Base-by-base conservation (phyloP, 2,888 invertebrate species). In the Heteropelma amictum region DNA sequence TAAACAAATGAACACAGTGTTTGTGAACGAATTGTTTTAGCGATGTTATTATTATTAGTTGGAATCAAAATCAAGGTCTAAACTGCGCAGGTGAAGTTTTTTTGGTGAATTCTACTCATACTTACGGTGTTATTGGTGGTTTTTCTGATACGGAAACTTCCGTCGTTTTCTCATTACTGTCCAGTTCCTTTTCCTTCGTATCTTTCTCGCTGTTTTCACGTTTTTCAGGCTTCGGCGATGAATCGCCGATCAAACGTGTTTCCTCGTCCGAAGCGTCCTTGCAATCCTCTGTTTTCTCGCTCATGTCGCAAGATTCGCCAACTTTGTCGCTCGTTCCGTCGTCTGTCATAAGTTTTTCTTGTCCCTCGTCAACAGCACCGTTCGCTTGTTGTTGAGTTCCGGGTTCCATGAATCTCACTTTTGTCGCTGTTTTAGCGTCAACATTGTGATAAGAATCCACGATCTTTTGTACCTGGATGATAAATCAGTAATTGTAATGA, bases 401-500 rank as follows among this genome's bases (percentile, higher is more conserved):
- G 0, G 94, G 95, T 88, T 97, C 96, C 82, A 96, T 95, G 90
- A 97, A 97, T 77, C 96, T 93, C 67, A 97, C 96, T 90, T 96
- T 96, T 80, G 95, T 94, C 72, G 95, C 93, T 21, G 93, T 92
- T 90, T 96, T 95, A 78, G 92, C 92, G 80, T 92, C 92, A 76
- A 93, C 92, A 84, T 94, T 94, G 78, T 94, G 94, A 87, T 96
- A 96, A 86, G 96, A 95, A 90, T 98, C 97, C 77, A 98, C 95
- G 84, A 98, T 97, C 60, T 96, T 94, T 92, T 98, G 97, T 60
- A 97, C 97, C 97, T 97, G 91, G 76, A 56, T 53, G 65, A 19
- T 38, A 56, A 35, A 56, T 49, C n/a, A 42, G 17, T 12, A 3
- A 56, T 21, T 51, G 26, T 49, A 26, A 12, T 14, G 21, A 38